Percentiles rank a stretch among this genome's conserved stretches.
phyloP scores from a whole-genome alignment of 2,888 invertebrate species.

The Chirona hameri region DNA sequence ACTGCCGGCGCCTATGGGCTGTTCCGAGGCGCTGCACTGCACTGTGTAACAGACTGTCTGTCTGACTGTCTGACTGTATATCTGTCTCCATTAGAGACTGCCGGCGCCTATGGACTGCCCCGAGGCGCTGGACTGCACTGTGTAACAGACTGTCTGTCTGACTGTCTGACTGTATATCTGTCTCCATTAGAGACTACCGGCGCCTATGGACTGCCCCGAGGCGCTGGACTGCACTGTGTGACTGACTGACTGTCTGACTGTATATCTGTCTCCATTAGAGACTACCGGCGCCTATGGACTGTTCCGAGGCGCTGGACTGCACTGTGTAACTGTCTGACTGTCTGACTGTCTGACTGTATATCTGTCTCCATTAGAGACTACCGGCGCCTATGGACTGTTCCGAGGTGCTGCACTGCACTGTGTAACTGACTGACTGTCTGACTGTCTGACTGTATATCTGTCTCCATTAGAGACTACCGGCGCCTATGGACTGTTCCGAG shows the following conservation, averaged over 20 bases:
- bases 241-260: slow-evolving; percentile 85
- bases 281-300: slow-evolving; percentile 87
- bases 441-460: too few relatives aligned
- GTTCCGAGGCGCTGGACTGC: slow-evolving; percentile 93
- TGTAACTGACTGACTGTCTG: too few relatives aligned
- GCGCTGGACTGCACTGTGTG: too few relatives aligned
- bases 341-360: slow-evolving; percentile 36
- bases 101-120: slow-evolving; percentile 97
- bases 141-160: slow-evolving; percentile 62
- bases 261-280: slow-evolving; percentile 60
- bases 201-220: slow-evolving; percentile 97
- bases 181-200: slow-evolving; percentile 57
- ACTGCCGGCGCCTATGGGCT: slow-evolving; percentile 91
- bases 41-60: slow-evolving; percentile 62
- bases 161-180: too few relatives aligned
- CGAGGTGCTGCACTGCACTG: slow-evolving; percentile 80
- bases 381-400: slow-evolving; percentile 97
- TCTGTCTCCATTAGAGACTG: slow-evolving; percentile 47
- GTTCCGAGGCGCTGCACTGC: too few relatives aligned
- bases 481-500: too few relatives aligned
- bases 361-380: slow-evolving; percentile 47
- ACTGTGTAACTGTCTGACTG: too few relatives aligned
- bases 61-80: too few relatives aligned
- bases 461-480: too few relatives aligned
- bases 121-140: too few relatives aligned